A percentile compares a stretch with the other conserved stretches of the same genome.
These are phyloP conservation scores for Phylloscopus whistleri DNA, from an alignment of 2,113 vertebrate genomes.

Conservation along the genomic window DNA sequence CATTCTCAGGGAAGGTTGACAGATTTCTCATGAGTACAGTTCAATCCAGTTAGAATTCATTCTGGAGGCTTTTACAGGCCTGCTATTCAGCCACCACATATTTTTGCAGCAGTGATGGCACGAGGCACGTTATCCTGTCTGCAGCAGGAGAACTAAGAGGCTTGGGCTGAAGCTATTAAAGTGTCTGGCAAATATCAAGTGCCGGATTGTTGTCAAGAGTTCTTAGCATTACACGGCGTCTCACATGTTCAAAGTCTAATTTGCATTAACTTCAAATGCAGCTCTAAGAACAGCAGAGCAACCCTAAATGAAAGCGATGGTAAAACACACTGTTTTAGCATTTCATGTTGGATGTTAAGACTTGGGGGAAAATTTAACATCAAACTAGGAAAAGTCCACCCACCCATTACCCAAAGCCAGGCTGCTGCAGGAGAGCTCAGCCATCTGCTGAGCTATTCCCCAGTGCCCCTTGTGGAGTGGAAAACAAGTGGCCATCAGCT, in stretches of 20 bases:
- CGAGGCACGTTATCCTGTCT: background rate
- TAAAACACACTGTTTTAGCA: background rate
- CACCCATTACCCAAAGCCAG: background rate
- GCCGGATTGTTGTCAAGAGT: background rate
- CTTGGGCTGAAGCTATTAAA: background rate
- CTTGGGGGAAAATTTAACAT: background rate
- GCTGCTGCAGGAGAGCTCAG: background rate
- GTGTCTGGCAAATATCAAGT: background rate
- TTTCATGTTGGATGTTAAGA: background rate
- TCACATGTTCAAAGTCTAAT: background rate
- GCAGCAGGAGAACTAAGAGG: background rate
- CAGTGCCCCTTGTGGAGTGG: background rate
- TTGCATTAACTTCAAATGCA: background rate
- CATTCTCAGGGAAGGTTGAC: background rate
- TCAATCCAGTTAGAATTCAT: background rate
- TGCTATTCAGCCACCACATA: background rate
- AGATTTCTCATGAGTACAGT: background rate
- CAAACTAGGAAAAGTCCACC: background rate
- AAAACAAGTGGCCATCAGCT: background rate
- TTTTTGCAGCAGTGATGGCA: background rate
- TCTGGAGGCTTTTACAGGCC: background rate
- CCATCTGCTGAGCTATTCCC: background rate
- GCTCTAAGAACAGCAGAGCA: background rate
- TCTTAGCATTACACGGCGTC: background rate
- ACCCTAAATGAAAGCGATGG: background rate